These are phyloP conservation scores for Copidosoma floridanum DNA, from an alignment of 1,140 invertebrate genomes.

Conservation along the genomic window DNA sequence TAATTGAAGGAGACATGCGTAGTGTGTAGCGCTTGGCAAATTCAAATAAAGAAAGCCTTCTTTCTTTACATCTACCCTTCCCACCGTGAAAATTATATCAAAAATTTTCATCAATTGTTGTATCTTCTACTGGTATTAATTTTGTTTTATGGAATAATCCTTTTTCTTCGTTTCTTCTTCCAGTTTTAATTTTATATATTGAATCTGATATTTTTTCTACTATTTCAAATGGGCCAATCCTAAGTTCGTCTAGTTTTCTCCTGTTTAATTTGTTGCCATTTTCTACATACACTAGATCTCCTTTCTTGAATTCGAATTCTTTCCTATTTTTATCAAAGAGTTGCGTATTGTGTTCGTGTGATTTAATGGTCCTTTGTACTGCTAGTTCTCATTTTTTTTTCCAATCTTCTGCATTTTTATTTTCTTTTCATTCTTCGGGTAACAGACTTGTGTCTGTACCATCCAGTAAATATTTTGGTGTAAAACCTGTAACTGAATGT, in stretches of 20 bases:
- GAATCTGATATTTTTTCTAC: constrained; percentile 33
- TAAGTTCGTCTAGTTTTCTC: constrained; percentile 34
- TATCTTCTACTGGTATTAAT: constrained; percentile 28
- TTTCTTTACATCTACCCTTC: too few species aligned
- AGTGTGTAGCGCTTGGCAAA: too few species aligned
- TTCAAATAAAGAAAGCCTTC: too few species aligned
- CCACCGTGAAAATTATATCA: too few species aligned
- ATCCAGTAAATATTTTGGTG: constrained; percentile 21
- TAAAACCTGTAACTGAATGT: constrained; percentile 14
- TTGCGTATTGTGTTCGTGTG: constrained; percentile 35
- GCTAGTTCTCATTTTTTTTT: constrained; percentile 29
- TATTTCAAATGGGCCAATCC: constrained; percentile 34
- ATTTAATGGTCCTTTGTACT: constrained; percentile 30
- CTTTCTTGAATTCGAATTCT: constrained; percentile 26
- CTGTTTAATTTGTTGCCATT: constrained; percentile 35
- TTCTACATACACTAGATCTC: constrained; percentile 32
- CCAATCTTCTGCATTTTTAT: constrained; percentile 17
- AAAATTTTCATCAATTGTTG: too few species aligned
- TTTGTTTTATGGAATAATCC: constrained; percentile 34
- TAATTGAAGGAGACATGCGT: too few species aligned
- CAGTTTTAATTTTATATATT: constrained; percentile 32
- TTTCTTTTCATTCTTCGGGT: constrained; percentile 15
- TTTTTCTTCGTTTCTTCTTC: constrained; percentile 31
- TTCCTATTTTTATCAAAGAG: constrained; percentile 30
- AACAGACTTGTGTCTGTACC: too few species aligned